These are phyloP conservation scores for Ctenicera cuprea DNA, from an alignment of 2,888 invertebrate genomes.

Conservation along the genomic window DNA sequence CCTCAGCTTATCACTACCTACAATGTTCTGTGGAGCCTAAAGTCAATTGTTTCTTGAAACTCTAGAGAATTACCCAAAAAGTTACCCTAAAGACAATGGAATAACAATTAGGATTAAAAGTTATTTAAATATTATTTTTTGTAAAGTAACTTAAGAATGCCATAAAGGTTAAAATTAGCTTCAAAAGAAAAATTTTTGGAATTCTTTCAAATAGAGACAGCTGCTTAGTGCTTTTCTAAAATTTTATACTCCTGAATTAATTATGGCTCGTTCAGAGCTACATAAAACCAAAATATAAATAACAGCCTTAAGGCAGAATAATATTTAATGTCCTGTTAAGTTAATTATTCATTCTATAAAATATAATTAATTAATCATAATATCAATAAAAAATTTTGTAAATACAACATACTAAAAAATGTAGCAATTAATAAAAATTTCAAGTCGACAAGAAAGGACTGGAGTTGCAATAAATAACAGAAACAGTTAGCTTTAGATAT, in stretches of 20 bases:
- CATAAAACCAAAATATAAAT: no score
- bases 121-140: no score
- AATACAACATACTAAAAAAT: background rate
- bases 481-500: background rate
- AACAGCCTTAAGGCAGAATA: background rate
- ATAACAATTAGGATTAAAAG: no score
- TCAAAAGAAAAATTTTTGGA: no score
- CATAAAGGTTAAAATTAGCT: no score
- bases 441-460: constrained; percentile 1
- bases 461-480: constrained; percentile 1
- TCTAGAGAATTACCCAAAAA: background rate
- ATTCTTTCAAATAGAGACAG: no score
- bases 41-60: background rate
- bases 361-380: constrained; percentile 11
- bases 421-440: constrained; percentile 20
- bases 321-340: background rate
- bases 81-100: no score
- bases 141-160: no score
- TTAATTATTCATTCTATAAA: background rate
- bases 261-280: no score
- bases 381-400: background rate
- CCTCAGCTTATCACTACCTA: constrained; percentile 47
- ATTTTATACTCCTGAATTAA: no score
- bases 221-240: no score
- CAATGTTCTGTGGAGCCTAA: constrained; percentile 8